Percentiles rank a stretch among this genome's conserved stretches.
Evolutionary conservation across 2,113 vertebrate species (phyloP).

Genomic region (Ammospiza caudacuta): DNA sequence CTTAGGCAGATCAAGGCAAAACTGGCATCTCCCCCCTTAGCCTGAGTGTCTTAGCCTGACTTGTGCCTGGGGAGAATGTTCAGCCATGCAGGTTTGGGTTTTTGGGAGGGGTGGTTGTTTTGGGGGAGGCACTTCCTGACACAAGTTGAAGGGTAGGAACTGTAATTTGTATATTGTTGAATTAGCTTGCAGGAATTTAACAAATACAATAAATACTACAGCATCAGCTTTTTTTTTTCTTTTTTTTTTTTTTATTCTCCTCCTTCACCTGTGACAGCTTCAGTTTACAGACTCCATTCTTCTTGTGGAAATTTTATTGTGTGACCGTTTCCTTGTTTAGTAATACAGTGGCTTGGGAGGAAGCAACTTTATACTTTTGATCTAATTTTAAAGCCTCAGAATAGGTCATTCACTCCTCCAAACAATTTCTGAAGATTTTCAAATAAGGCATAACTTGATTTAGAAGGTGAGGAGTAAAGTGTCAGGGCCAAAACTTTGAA

Average conservation of each 20-base stretch:
- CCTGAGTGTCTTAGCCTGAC: not conserved
- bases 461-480: slow-evolving; percentile 23
- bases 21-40: not conserved
- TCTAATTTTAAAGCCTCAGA: slow-evolving; percentile 54
- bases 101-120: not conserved
- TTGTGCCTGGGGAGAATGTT: not conserved
- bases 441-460: slow-evolving; percentile 51
- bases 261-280: slow-evolving; percentile 26
- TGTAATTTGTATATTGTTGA: not conserved
- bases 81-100: not conserved
- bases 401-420: slow-evolving; percentile 21
- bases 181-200: not conserved
- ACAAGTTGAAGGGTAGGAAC: not conserved
- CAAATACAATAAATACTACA: not conserved
- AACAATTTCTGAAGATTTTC: slow-evolving; percentile 65
- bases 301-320: slow-evolving; percentile 58
- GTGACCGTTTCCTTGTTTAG: slow-evolving; percentile 55
- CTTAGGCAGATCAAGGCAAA: not conserved
- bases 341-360: slow-evolving; percentile 48
- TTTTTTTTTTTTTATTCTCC: rapidly evolving
- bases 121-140: not conserved
- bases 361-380: slow-evolving; percentile 61
- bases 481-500: slow-evolving; percentile 54
- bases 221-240: not conserved
- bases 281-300: slow-evolving; percentile 39